These are phyloP conservation scores for Cinclus cinclus DNA, from an alignment of 2,113 vertebrate genomes.

Conservation along the genomic window DNA sequence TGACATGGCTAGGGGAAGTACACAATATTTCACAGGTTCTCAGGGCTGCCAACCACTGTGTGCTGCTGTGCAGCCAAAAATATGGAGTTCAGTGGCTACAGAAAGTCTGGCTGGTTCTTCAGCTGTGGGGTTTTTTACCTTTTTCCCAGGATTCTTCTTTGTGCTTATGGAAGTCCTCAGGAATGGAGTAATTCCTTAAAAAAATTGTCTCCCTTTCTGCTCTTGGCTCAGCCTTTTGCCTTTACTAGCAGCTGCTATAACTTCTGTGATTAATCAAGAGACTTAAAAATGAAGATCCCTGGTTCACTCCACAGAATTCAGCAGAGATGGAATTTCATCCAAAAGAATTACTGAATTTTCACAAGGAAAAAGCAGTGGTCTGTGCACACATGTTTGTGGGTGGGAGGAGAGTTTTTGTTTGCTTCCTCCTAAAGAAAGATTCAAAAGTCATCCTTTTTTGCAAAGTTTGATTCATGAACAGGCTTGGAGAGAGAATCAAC, in stretches of 20 bases:
- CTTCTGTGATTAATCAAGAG: not conserved
- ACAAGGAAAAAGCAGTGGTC: not conserved
- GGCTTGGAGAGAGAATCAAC: not conserved
- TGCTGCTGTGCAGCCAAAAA: not conserved
- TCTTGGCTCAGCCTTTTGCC: not conserved
- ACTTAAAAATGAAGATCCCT: not conserved
- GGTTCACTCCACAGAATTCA: not conserved
- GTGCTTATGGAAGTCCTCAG: slow-evolving; percentile 44
- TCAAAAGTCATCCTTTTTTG: not conserved
- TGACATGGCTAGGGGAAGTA: not conserved
- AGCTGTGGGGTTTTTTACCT: not conserved
- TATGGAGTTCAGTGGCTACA: not conserved
- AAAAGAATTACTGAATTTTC: not conserved
- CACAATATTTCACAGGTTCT: not conserved
- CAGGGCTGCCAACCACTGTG: not conserved
- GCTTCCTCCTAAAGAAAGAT: not conserved
- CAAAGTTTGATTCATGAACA: not conserved
- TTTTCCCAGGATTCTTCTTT: not conserved
- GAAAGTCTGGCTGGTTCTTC: not conserved
- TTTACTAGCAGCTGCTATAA: not conserved
- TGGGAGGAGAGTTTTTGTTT: not conserved
- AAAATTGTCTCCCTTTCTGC: not conserved
- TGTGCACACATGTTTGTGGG: not conserved
- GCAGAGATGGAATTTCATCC: not conserved
- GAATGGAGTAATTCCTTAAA: not conserved